phyloP scores from a whole-genome alignment of 2,113 vertebrate genomes.

The Austrofundulus limnaeus region DNA sequence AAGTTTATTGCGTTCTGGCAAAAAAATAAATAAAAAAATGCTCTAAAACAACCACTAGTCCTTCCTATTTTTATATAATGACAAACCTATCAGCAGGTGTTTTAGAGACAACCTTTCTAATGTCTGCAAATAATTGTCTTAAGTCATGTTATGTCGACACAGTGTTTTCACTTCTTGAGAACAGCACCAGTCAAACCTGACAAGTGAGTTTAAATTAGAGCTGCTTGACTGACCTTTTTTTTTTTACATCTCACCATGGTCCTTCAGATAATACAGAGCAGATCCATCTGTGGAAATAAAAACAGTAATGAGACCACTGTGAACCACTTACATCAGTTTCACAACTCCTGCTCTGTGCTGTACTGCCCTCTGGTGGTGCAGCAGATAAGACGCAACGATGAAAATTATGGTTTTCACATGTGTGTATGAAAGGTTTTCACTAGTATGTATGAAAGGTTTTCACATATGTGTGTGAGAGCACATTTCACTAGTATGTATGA shows the following conservation, averaged over 20 bases:
- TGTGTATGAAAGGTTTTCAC: conserved; percentile 20
- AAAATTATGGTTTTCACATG: fast-evolving
- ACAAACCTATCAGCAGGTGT: neutral
- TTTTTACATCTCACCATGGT: neutral
- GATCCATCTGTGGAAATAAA: neutral
- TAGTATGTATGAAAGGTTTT: no score
- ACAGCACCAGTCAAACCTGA: conserved; percentile 4
- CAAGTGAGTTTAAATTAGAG: neutral
- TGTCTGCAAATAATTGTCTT: neutral
- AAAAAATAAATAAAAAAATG: no score
- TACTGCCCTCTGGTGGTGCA: conserved; percentile 61
- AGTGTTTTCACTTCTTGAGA: neutral
- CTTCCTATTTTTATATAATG: neutral
- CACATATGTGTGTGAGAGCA: no score
- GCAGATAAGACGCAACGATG: no score
- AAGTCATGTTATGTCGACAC: neutral
- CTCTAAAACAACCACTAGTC: no score
- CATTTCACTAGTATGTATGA: no score
- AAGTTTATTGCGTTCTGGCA: no score
- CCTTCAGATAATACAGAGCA: neutral
- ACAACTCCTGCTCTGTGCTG: conserved; percentile 3
- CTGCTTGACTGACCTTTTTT: neutral
- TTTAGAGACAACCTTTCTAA: neutral
- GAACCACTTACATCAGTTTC: neutral
- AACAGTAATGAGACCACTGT: neutral